phyloP scores from a whole-genome alignment of 2,888 invertebrate species.

The Sarcophaga rosellei region DNA sequence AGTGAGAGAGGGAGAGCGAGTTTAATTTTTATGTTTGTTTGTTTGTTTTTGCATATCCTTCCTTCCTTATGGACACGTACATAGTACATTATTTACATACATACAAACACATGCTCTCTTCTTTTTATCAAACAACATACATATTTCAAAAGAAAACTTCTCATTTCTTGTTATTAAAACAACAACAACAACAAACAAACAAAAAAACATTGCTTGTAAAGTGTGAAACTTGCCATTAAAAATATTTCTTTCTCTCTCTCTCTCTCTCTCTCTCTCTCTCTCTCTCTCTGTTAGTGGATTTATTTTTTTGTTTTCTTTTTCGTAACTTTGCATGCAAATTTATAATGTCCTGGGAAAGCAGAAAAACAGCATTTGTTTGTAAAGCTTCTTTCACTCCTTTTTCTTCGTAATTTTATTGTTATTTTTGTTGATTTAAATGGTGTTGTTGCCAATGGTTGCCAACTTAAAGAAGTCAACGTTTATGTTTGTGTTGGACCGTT shows the following conservation, averaged over 20 bases:
- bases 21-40: conserved; percentile 48
- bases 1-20: conserved; percentile 5
- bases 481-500: background rate
- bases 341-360: conserved; percentile 27
- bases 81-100: background rate
- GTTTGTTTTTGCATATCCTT: conserved; percentile 54
- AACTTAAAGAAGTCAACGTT: background rate
- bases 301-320: conserved; percentile 39
- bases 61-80: conserved; percentile 39
- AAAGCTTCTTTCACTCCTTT: conserved; percentile 35
- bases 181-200: conserved; percentile 29
- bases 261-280: background rate
- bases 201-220: conserved; percentile 55
- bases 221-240: conserved; percentile 66
- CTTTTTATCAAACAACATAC: background rate
- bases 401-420: conserved; percentile 14
- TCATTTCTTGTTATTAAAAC: conserved; percentile 40
- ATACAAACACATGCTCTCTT: background rate
- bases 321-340: conserved; percentile 11
- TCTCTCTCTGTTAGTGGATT: conserved; percentile 44
- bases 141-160: conserved; percentile 33
- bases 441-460: conserved; percentile 41
- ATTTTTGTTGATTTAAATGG: background rate
- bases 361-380: conserved; percentile 49
- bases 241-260: conserved; percentile 1